These are phyloP conservation scores for Drosophila helvetica DNA, from an alignment of 2,888 invertebrate genomes.

Conservation along the genomic window DNA sequence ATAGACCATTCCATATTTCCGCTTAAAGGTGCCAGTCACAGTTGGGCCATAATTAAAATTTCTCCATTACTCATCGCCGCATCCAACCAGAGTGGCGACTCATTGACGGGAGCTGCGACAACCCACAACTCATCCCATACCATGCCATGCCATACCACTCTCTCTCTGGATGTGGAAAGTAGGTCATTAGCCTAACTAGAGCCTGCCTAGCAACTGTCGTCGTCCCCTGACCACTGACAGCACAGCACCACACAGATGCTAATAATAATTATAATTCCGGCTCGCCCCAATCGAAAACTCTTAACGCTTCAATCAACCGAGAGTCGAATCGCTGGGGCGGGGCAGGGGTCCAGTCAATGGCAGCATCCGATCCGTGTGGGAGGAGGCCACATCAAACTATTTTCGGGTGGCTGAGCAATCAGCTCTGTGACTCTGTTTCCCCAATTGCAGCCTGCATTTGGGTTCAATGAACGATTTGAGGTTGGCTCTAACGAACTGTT, in stretches of 20 bases:
- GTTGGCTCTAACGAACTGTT: constrained; percentile 24
- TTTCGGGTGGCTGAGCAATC: constrained; percentile 65
- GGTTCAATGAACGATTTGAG: constrained; percentile 57
- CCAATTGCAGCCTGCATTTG: constrained; percentile 30
- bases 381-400: constrained; percentile 49
- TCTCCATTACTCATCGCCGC: constrained; percentile 33
- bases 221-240: neutral
- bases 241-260: constrained; percentile 14
- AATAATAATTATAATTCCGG: constrained; percentile 46
- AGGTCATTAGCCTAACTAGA: constrained; percentile 59
- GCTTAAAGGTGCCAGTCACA: neutral
- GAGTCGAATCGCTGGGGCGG: constrained; percentile 9
- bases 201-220: constrained; percentile 27
- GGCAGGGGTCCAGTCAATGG: neutral
- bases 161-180: constrained; percentile 45
- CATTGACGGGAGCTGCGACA: neutral
- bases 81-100: constrained; percentile 25
- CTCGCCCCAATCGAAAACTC: constrained; percentile 46
- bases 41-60: constrained; percentile 46
- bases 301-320: constrained; percentile 68
- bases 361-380: constrained; percentile 5
- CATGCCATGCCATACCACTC: constrained; percentile 20
- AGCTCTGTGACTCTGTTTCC: constrained; percentile 12
- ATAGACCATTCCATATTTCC: constrained; percentile 36
- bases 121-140: neutral